Percentiles rank a stretch among this genome's conserved stretches.
phyloP scores from a whole-genome alignment of 2,113 vertebrate species.

The Ramphastos sulfuratus region DNA sequence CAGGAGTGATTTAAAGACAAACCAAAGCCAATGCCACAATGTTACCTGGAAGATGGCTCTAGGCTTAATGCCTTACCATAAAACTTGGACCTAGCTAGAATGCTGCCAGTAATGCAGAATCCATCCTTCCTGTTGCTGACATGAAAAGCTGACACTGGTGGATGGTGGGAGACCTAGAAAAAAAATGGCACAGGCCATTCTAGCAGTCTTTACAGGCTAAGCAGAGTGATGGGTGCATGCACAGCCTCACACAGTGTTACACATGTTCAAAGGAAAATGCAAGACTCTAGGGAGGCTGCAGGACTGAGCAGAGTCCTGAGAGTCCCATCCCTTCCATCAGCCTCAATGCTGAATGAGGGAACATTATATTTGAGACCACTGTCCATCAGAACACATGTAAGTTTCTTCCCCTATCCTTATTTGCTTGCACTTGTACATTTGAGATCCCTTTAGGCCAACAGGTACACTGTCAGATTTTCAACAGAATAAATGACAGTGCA shows the following conservation, averaged over 20 bases:
- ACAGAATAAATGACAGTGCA: background rate
- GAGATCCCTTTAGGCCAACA: background rate
- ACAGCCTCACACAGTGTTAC: background rate
- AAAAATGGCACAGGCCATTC: background rate
- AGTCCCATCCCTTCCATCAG: background rate
- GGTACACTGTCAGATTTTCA: background rate
- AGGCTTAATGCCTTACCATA: slow-evolving; percentile 81
- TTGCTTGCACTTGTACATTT: background rate
- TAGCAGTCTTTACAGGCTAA: background rate
- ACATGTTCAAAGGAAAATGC: background rate
- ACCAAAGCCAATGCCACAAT: background rate
- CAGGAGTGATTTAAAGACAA: background rate
- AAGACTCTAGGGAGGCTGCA: background rate
- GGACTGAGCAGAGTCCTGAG: background rate
- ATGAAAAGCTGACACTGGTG: slow-evolving; percentile 93
- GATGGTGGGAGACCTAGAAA: slow-evolving; percentile 93
- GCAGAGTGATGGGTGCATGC: background rate
- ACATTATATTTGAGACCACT: background rate
- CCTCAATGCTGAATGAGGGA: background rate
- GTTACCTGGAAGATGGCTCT: background rate
- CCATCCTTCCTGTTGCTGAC: slow-evolving; percentile 95
- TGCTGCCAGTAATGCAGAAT: slow-evolving; percentile 90
- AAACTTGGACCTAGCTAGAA: slow-evolving; percentile 94
- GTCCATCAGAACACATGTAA: background rate
- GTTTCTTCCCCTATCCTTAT: background rate